These are phyloP conservation scores for Andrena fulva DNA, from an alignment of 2,888 invertebrate genomes.

Conservation along the genomic window DNA sequence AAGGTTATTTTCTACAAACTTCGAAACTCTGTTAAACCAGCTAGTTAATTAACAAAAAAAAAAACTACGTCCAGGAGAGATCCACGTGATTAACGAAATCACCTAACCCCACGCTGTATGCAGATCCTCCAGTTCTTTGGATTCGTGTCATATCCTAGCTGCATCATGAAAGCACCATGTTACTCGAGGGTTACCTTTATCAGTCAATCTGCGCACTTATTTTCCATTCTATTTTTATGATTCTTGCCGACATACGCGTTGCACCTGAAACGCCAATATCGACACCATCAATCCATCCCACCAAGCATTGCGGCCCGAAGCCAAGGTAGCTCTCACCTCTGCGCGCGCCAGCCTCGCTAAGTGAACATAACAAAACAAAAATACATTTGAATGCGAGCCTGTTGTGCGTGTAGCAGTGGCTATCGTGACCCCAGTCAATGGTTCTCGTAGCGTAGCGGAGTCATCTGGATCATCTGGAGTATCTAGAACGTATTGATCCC, in stretches of 20 bases:
- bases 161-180: too few relatives aligned
- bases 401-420: not conserved
- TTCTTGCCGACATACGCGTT: not conserved
- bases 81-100: too few relatives aligned
- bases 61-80: too few relatives aligned
- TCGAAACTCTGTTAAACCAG: too few relatives aligned
- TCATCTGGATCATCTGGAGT: constrained; percentile 78
- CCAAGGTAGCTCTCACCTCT: not conserved
- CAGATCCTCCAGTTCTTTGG: too few relatives aligned
- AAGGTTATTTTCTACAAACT: too few relatives aligned
- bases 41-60: too few relatives aligned
- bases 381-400: not conserved
- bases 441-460: constrained; percentile 47
- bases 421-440: constrained; percentile 59
- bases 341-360: not conserved
- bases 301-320: not conserved
- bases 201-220: too few relatives aligned
- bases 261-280: not conserved
- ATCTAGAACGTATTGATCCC: constrained; percentile 83
- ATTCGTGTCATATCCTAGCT: too few relatives aligned
- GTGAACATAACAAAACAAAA: not conserved
- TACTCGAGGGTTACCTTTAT: too few relatives aligned
- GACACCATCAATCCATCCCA: not conserved
- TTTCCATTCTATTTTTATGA: not conserved
- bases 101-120: too few relatives aligned